phyloP scores from a whole-genome alignment of 1,140 invertebrate species.

The Diabrotica virgifera region DNA sequence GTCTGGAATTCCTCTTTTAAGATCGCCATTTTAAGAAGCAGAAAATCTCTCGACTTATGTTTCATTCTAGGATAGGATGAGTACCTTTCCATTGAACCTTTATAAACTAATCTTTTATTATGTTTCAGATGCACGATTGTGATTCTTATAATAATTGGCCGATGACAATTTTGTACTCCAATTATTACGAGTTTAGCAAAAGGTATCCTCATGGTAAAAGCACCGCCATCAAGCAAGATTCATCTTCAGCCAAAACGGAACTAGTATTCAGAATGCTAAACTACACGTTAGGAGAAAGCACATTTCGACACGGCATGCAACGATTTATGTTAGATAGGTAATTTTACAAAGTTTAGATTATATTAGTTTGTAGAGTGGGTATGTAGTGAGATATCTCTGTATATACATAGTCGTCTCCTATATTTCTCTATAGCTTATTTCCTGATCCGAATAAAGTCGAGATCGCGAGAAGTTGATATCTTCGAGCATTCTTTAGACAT shows the following conservation, averaged over 20 bases:
- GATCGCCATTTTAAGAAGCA: too few species aligned
- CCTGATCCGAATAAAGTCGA: too few species aligned
- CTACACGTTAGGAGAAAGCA: constrained; percentile 74
- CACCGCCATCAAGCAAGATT: constrained; percentile 70
- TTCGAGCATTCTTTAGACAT: too few species aligned
- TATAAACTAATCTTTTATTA: not conserved
- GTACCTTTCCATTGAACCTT: too few species aligned
- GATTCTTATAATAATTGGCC: constrained; percentile 74
- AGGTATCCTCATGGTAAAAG: constrained; percentile 67
- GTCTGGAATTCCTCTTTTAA: not conserved
- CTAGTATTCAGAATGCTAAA: constrained; percentile 92
- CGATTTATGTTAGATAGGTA: constrained; percentile 65
- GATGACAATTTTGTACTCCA: constrained; percentile 68
- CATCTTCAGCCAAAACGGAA: constrained; percentile 70
- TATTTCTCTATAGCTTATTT: too few species aligned
- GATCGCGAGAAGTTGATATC: too few species aligned
- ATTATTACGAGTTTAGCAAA: constrained; percentile 74
- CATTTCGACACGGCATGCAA: constrained; percentile 73
- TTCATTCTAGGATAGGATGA: too few species aligned
- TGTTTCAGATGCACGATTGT: constrained; percentile 59
- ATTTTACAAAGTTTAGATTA: too few species aligned
- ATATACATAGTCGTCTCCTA: too few species aligned
- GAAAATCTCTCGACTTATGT: too few species aligned
- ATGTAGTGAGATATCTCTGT: too few species aligned
- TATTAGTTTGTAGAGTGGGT: too few species aligned